phyloP scores from a whole-genome alignment of 2,113 vertebrate genomes.

The Probosciger aterrimus region DNA sequence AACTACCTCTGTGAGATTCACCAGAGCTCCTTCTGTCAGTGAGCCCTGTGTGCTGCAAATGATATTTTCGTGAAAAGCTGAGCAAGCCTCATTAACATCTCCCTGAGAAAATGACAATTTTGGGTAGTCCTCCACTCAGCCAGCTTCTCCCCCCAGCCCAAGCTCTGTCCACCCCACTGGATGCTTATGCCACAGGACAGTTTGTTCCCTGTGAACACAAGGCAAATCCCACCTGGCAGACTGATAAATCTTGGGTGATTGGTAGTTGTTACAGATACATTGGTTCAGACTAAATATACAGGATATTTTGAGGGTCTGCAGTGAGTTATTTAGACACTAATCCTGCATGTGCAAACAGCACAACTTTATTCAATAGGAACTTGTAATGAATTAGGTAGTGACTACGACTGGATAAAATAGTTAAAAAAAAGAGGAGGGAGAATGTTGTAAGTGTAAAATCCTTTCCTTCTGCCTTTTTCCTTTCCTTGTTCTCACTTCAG shows the following conservation, averaged over 20 bases:
- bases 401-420: not conserved
- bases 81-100: not conserved
- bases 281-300: not conserved
- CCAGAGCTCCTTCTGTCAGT: not conserved
- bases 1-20: not conserved
- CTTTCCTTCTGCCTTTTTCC: not conserved
- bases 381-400: not conserved
- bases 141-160: not conserved
- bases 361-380: not conserved
- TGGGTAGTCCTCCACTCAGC: not conserved
- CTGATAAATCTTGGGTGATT: not conserved
- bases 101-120: not conserved
- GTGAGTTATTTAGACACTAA: not conserved
- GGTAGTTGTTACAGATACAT: not conserved
- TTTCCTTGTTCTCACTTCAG: constrained; percentile 37
- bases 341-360: not conserved
- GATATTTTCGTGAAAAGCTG: not conserved
- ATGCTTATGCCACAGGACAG: not conserved
- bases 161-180: not conserved
- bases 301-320: not conserved
- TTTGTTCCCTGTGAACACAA: not conserved
- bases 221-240: not conserved
- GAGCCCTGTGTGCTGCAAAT: not conserved
- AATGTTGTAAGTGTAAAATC: not conserved
- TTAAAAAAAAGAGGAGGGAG: not conserved